These are phyloP conservation scores for Osmerus eperlanus DNA, from an alignment of 2,113 vertebrate genomes.

Conservation along the genomic window DNA sequence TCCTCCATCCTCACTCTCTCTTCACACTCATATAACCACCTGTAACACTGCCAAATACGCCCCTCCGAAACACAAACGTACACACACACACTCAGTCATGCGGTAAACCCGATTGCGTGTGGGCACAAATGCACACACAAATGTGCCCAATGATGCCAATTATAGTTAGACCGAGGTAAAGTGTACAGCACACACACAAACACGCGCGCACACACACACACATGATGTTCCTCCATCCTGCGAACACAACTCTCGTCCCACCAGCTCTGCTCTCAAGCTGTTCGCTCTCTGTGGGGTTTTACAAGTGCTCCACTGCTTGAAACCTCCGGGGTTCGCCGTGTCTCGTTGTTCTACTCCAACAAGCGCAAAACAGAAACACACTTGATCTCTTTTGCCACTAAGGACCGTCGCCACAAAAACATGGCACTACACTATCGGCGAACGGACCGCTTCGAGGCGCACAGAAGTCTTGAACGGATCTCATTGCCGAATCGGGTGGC, in stretches of 20 bases:
- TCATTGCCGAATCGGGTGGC: too few species aligned
- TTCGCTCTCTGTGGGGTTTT: slow-evolving; percentile 37
- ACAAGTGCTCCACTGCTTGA: slow-evolving; percentile 10
- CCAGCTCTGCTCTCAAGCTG: slow-evolving; percentile 14
- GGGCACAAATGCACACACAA: background rate
- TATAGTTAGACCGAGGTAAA: background rate
- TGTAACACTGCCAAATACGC: background rate
- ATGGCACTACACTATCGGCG: too few species aligned
- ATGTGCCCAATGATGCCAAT: too few species aligned
- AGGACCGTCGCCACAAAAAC: too few species aligned
- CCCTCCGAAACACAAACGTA: background rate
- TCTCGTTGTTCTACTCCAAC: background rate
- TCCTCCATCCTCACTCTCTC: slow-evolving; percentile 2
- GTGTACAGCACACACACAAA: slow-evolving; percentile 19
- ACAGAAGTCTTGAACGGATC: background rate
- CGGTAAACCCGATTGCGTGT: background rate
- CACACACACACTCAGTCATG: background rate
- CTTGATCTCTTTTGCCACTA: too few species aligned
- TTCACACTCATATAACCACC: background rate
- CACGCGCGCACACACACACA: slow-evolving; percentile 21
- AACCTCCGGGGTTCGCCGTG: background rate
- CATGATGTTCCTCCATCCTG: background rate
- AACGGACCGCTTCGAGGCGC: too few species aligned
- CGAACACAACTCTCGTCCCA: background rate
- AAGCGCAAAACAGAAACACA: too few species aligned